Evolutionary conservation across 1,140 invertebrate genomes (phyloP), one percentile per base, ranked within the genome.

Genomic region (Bombus soroeensis): DNA sequence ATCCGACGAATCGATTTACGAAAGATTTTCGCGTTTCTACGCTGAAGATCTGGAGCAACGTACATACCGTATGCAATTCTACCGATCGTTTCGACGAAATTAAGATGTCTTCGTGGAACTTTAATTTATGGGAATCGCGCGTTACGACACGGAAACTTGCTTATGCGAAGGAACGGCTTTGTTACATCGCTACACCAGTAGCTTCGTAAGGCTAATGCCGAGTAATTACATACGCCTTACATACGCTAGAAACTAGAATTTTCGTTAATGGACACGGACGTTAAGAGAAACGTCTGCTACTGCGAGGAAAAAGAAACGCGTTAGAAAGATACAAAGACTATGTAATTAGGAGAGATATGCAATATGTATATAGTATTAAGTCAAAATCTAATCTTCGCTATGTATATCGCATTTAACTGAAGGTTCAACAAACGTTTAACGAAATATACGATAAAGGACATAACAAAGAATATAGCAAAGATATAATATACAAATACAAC

Each of bases 1-100:
- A 53, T 82, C 66, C 57, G 79, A 57, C 64, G 41, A 57, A 85
- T 73, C 77, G 41, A 81, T 85, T 85, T 81, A n/a, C 53, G 66
- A 72, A 83, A 83, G 73, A 64, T 76, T 76, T 77, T 68, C 81
- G 39, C 57, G 57, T 43, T 82, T 73, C 57, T 5, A 25, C 13
- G 32, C 2, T 25, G 34, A 47, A 22, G 3, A 39, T 32, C 57
- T 59, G 8, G 28, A 39, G 28, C 39, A 25, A 39, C 34, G 2
- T 73, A 32, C 15, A 9, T 28, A 4, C 2, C 47, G 5, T 18
- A 34, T 32, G n/a, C 64, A 18, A 15, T n/a, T 74, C n/a, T 5
- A 6, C 8, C n/a, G 18, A 28, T 37, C 32, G 41, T 34, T 75
- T 32, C 39, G 15, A 28, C 13, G 41, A 32, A 74, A 47, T 47